Base-by-base conservation (phyloP, 2,113 vertebrate genomes). In the Piliocolobus tephrosceles region DNA sequence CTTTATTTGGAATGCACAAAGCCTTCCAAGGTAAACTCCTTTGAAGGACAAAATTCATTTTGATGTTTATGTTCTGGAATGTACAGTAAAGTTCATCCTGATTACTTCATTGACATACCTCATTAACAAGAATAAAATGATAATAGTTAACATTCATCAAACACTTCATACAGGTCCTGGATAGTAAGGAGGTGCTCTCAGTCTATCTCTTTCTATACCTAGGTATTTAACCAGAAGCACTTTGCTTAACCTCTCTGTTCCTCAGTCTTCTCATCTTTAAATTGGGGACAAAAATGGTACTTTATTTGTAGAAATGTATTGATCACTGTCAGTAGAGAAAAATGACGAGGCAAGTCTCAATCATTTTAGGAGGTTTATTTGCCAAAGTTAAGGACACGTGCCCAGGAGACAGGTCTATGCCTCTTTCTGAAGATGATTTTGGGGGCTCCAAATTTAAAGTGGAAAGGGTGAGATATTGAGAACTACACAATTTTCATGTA, bases 11-110 rank as follows among this genome's bases (percentile, higher is more conserved):
- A 86, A 38, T 10, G 18, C 35, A 16, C 2, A 64, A 64, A 75
- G 27, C 45, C 35, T 96, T 22, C 25, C 8, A 75, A 97, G 25
- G 81, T 90, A 35, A 88, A 61, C 30, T 45, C 73, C 45, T 93
- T 70, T 55, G 81, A 97, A 92, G 50, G 85, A 57, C 84, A 92
- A 86, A 95, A 79, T 30, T 80, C 64, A 50, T 92, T 88, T 80
- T 90, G 88, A 79, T 68, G 45, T n/a, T 80, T 96, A 2, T 47
- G 58, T 80, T 94, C 94, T 96, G 47, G 16, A 95, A 90, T 90
- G 72, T 43, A 64, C 43, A 43, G 92, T 89, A 80, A 95, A 87
- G 89, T 66, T 38, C 25, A 92, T 88, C 76, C 64, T 87, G 79
- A 95, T 94, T 88, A 57, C 40, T 78, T 72, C 40, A 35, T 58